Percentiles rank a stretch among this genome's conserved stretches.
phyloP scores from a whole-genome alignment of 2,888 invertebrate genomes.

The Rhagonycha fulva region DNA sequence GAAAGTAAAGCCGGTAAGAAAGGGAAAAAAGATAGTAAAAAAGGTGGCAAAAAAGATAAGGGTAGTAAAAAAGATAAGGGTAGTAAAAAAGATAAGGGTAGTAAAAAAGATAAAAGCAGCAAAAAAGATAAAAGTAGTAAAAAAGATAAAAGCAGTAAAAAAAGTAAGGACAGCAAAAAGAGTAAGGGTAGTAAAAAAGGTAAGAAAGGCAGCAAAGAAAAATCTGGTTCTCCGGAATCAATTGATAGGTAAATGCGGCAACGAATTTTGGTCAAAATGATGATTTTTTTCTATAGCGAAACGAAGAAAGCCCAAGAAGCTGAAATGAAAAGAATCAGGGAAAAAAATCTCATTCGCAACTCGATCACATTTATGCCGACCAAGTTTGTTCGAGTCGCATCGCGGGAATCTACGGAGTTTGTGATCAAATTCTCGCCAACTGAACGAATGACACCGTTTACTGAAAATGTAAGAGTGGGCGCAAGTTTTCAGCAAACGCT shows the following conservation, averaged over 20 bases:
- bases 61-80: constrained; percentile 15
- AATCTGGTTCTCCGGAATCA: background rate
- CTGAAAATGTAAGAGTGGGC: constrained; percentile 42
- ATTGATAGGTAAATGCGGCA: background rate
- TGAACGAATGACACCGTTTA: constrained; percentile 46
- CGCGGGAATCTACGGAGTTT: constrained; percentile 48
- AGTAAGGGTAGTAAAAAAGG: constrained; percentile 30
- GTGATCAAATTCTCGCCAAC: constrained; percentile 50
- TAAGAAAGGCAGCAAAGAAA: background rate
- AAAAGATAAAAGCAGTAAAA: constrained; percentile 21
- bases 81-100: constrained; percentile 15
- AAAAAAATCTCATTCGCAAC: constrained; percentile 33
- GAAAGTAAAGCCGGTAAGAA: constrained; percentile 26
- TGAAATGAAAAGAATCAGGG: constrained; percentile 31
- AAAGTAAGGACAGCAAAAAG: constrained; percentile 12
- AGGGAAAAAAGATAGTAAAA: constrained; percentile 12
- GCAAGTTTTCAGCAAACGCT: background rate
- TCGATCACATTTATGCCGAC: constrained; percentile 46
- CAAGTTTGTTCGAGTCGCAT: constrained; percentile 41
- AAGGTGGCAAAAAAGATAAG: constrained; percentile 15
- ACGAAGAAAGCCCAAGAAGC: constrained; percentile 1
- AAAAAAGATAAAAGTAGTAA: background rate
- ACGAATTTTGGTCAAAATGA: background rate
- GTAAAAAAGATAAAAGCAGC: background rate
- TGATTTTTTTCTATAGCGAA: background rate